A percentile compares a stretch with the other conserved stretches of the same genome.
These are phyloP conservation scores for Xanthorhoe designata DNA, from an alignment of 2,888 invertebrate species.

Conservation along the genomic window DNA sequence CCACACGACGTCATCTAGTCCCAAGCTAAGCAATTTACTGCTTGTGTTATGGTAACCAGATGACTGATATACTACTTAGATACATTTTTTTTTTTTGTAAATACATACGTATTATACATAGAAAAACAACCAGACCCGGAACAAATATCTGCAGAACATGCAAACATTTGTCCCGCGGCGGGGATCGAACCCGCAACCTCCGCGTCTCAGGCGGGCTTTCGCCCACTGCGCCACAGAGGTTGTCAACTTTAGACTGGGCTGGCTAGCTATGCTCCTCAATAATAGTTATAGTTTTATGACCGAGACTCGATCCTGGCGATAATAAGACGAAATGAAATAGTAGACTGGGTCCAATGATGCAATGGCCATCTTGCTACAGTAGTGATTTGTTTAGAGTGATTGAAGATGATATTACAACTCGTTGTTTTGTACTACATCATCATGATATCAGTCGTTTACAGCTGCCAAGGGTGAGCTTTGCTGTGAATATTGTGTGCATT, in stretches of 20 bases:
- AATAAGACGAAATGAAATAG: constrained; percentile 60
- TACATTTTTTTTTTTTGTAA: no score
- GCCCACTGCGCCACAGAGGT: no score
- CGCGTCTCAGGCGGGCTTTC: no score
- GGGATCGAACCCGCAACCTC: no score
- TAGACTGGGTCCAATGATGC: constrained; percentile 44
- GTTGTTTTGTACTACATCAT: neutral
- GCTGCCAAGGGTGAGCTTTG: neutral
- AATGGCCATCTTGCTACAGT: constrained; percentile 25
- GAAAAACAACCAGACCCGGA: no score
- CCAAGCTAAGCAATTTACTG: no score
- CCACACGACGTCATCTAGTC: no score
- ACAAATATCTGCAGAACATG: no score
- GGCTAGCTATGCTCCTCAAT: constrained; percentile 20
- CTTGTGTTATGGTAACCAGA: no score
- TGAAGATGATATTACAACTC: constrained; percentile 1
- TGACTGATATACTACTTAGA: no score
- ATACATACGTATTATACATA: no score
- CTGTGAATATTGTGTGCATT: neutral
- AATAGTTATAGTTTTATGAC: constrained; percentile 57
- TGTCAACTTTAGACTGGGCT: constrained; percentile 8
- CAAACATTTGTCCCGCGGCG: no score
- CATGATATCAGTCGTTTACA: neutral
- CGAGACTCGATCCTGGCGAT: constrained; percentile 54
- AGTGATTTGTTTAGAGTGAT: constrained; percentile 19